Evolutionary conservation across 2,888 invertebrate genomes (phyloP).

Genomic region (Synergus japonicus): DNA sequence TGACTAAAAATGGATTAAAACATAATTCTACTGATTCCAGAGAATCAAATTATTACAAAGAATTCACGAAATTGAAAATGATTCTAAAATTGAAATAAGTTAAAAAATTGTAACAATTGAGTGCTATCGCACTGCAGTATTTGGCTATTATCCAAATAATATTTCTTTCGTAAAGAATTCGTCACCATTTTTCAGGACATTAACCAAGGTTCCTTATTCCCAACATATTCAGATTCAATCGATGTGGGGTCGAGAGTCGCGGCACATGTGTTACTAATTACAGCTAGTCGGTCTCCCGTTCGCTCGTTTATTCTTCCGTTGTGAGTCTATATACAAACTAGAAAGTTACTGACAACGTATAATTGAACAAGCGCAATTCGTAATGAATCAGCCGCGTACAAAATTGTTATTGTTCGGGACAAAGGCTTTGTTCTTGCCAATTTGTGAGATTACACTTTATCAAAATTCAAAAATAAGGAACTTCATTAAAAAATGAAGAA

Average conservation of each 20-base stretch:
- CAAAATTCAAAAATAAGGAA: not conserved
- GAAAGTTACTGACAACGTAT: slow-evolving; percentile 31
- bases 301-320: slow-evolving; percentile 28
- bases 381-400: slow-evolving; percentile 4
- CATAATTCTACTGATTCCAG: no score
- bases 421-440: slow-evolving; percentile 11
- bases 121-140: not conserved
- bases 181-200: not conserved
- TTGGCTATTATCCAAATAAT: not conserved
- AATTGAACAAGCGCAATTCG: slow-evolving; percentile 17
- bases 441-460: not conserved
- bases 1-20: no score
- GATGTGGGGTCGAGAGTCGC: slow-evolving; percentile 29
- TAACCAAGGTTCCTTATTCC: not conserved
- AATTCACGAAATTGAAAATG: no score
- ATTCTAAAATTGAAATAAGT: no score
- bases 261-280: slow-evolving; percentile 34
- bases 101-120: no score
- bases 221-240: slow-evolving; percentile 3
- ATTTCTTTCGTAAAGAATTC: not conserved
- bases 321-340: not conserved
- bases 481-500: no score
- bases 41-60: no score
- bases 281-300: slow-evolving; percentile 19
- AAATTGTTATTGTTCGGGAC: slow-evolving; percentile 19